Percentiles rank a stretch among this genome's conserved stretches.
Evolutionary conservation across 53 echinoderm and acorn worm genomes (phyloP).

Genomic region (Pentamera pediparva): DNA sequence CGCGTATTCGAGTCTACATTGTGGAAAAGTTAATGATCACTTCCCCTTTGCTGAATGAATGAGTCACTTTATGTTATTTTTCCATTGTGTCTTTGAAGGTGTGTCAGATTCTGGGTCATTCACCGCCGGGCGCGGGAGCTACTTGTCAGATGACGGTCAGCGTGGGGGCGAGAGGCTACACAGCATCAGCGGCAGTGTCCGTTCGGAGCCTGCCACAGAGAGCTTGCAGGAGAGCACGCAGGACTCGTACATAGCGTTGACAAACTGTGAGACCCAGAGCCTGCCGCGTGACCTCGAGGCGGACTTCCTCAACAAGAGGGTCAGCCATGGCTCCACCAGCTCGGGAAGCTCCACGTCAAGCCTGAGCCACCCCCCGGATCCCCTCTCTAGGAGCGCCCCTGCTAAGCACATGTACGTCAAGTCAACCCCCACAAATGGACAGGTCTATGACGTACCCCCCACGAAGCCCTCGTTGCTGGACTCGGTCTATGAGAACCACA

Average conservation of each 20-base stretch:
- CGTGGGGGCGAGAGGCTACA: background rate
- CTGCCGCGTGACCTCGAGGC: conserved; percentile 21
- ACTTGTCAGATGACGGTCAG: background rate
- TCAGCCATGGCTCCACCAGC: conserved; percentile 4
- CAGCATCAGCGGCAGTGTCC: background rate
- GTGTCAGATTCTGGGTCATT: background rate
- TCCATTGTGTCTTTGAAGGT: no score
- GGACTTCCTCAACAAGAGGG: background rate
- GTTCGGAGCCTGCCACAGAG: conserved; percentile 13
- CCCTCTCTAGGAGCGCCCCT: conserved; percentile 10
- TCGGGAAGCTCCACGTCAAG: conserved; percentile 37
- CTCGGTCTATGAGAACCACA: conserved; percentile 20
- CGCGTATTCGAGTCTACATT: no score
- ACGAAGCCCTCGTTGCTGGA: background rate
- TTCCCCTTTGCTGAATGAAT: no score
- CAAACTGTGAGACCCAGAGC: conserved; percentile 57
- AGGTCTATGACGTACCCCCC: conserved; percentile 52
- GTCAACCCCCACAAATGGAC: background rate
- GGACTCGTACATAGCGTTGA: conserved; percentile 65
- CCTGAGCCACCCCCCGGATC: background rate
- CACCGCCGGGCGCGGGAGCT: background rate
- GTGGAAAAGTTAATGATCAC: no score
- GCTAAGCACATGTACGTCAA: background rate
- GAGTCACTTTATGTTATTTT: no score
- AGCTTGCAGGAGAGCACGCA: conserved; percentile 10